Percentiles rank a stretch among this genome's conserved stretches.
These are phyloP conservation scores for Potorous gilbertii DNA, from an alignment of 2,797 vertebrate genomes.

Conservation along the genomic window DNA sequence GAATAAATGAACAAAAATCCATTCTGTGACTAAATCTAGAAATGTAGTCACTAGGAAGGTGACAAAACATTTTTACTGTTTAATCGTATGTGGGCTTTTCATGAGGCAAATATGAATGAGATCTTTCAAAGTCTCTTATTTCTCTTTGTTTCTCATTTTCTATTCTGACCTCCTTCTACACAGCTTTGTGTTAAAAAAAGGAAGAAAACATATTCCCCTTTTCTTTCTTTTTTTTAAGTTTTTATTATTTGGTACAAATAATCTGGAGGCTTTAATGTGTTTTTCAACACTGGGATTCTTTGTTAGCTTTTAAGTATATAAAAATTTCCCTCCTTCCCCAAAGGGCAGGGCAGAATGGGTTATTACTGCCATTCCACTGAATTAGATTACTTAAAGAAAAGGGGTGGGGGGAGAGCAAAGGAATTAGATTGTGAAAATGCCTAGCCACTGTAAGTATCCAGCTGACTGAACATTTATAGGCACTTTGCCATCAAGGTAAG, in stretches of 20 bases:
- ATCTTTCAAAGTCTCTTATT: background rate
- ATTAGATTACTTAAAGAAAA: constrained; percentile 66
- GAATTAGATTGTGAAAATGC: constrained; percentile 30
- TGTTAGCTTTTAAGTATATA: constrained; percentile 75
- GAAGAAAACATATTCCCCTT: background rate
- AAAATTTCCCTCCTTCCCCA: constrained; percentile 68
- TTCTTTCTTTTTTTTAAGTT: constrained; percentile 38
- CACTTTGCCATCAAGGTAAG: constrained; percentile 54
- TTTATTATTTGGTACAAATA: constrained; percentile 64
- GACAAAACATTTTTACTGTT: background rate
- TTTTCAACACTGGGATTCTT: constrained; percentile 61
- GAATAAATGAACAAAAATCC: background rate
- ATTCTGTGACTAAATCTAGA: background rate
- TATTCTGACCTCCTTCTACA: background rate
- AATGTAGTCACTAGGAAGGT: background rate
- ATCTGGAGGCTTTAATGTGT: constrained; percentile 63
- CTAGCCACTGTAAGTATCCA: constrained; percentile 19
- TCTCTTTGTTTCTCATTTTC: background rate
- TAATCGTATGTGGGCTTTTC: background rate
- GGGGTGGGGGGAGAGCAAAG: constrained; percentile 26
- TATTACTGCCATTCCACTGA: constrained; percentile 69
- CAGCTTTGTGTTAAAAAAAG: background rate
- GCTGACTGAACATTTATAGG: constrained; percentile 66
- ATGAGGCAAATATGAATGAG: background rate
- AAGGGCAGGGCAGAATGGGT: constrained; percentile 65